Evolutionary conservation across 2,797 vertebrate genomes (phyloP).

Genomic region (Halcyon badia): DNA sequence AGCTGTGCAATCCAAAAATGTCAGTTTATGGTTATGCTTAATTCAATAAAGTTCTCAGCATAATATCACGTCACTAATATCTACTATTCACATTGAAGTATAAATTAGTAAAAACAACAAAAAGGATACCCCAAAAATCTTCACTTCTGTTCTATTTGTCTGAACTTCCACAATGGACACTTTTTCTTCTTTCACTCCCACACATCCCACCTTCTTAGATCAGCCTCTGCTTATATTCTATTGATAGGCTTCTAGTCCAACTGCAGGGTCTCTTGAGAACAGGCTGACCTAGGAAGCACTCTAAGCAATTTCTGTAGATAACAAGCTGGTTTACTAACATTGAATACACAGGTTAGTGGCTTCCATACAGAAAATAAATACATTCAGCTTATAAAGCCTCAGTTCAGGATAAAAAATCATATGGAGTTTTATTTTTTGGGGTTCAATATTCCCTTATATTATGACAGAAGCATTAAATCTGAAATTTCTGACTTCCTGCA

Average conservation of each 20-base stretch:
- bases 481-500: conserved; percentile 2
- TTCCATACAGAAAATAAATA: neutral
- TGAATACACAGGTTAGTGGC: neutral
- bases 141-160: neutral
- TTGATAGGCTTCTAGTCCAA: neutral
- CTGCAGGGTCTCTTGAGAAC: neutral
- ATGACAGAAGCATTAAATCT: neutral
- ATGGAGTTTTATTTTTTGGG: neutral
- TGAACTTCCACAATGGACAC: neutral
- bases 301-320: neutral
- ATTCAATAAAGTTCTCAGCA: neutral
- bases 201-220: fast-evolving
- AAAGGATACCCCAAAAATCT: neutral
- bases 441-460: neutral
- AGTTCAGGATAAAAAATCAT: neutral
- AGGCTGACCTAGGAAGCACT: neutral
- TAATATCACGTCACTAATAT: neutral
- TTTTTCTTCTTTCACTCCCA: neutral
- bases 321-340: neutral
- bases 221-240: neutral
- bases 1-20: neutral
- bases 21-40: neutral
- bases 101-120: conserved; percentile 12
- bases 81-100: neutral
- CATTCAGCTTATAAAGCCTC: neutral